Percentiles rank a stretch among this genome's conserved stretches.
Evolutionary conservation across 2,113 vertebrate species (phyloP).

Genomic region (Smithornis capensis): DNA sequence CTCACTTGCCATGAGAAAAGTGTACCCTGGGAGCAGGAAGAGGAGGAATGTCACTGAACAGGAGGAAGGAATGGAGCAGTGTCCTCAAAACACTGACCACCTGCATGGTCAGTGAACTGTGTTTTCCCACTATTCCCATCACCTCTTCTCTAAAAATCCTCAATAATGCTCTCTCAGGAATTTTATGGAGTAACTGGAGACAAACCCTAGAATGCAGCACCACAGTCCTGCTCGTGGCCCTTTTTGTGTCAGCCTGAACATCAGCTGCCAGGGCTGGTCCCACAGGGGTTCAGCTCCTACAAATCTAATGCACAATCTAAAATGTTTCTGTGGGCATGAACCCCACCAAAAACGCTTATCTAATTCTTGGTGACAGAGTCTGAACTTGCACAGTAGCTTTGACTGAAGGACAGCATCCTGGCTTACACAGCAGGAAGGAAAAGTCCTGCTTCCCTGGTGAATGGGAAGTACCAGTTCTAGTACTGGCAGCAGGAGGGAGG

Average conservation of each 20-base stretch:
- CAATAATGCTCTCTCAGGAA: neutral
- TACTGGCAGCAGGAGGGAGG: rapidly evolving
- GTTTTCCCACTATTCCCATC: neutral
- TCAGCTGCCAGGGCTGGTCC: neutral
- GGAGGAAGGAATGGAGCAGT: neutral
- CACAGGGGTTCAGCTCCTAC: neutral
- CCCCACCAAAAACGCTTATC: neutral
- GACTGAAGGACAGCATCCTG: neutral
- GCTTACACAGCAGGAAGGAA: neutral
- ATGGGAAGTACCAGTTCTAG: neutral
- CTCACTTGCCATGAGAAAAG: neutral
- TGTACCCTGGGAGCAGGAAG: neutral
- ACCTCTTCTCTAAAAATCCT: neutral
- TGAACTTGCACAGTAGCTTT: neutral
- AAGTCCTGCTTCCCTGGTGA: neutral
- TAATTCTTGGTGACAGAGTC: neutral
- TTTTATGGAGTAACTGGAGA: neutral
- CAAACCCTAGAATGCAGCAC: neutral
- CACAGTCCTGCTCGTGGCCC: neutral
- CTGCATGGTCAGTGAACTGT: rapidly evolving
- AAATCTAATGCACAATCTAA: neutral
- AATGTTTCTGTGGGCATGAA: neutral
- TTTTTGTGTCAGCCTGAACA: neutral
- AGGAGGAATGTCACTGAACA: neutral
- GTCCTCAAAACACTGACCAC: neutral